Percentiles rank a stretch among this genome's conserved stretches.
Conservation (phyloP, 1,140 invertebrate genomes). For the Homarus americanus region DNA sequence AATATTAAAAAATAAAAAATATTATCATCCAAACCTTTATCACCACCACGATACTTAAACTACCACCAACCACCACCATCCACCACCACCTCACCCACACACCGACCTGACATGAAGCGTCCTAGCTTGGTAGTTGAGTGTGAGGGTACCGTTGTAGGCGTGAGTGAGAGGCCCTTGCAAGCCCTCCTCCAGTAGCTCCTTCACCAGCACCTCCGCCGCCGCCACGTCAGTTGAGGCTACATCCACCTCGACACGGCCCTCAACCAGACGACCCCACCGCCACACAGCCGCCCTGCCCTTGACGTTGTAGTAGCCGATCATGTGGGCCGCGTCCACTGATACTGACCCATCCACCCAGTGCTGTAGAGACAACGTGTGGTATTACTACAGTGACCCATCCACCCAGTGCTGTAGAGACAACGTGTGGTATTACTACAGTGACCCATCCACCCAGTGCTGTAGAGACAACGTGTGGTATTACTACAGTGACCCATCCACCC, state of each 20-base stretch:
- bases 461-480: too few species aligned
- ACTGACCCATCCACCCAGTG: slow-evolving; percentile 28
- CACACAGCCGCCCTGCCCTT: slow-evolving; percentile 11
- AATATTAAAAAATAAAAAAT: too few species aligned
- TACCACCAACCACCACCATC: not conserved
- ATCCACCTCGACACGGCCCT: slow-evolving; percentile 33
- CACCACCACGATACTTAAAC: not conserved
- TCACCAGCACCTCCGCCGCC: slow-evolving; percentile 26
- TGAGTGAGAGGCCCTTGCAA: slow-evolving; percentile 24
- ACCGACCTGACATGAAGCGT: slow-evolving; percentile 51
- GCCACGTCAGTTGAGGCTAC: not conserved
- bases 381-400: too few species aligned
- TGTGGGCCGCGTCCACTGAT: slow-evolving; percentile 36
- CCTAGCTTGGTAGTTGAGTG: slow-evolving; percentile 31
- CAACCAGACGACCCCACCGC: not conserved
- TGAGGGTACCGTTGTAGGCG: slow-evolving; percentile 58
- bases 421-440: too few species aligned
- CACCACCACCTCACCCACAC: not conserved
- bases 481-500: too few species aligned
- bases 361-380: too few species aligned
- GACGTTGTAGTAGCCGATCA: slow-evolving; percentile 38
- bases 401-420: too few species aligned
- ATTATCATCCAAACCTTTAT: too few species aligned
- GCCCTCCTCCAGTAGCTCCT: slow-evolving; percentile 17
- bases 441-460: too few species aligned